Evolutionary conservation across 1,140 invertebrate species (phyloP).

Genomic region (Leptinotarsa texana): DNA sequence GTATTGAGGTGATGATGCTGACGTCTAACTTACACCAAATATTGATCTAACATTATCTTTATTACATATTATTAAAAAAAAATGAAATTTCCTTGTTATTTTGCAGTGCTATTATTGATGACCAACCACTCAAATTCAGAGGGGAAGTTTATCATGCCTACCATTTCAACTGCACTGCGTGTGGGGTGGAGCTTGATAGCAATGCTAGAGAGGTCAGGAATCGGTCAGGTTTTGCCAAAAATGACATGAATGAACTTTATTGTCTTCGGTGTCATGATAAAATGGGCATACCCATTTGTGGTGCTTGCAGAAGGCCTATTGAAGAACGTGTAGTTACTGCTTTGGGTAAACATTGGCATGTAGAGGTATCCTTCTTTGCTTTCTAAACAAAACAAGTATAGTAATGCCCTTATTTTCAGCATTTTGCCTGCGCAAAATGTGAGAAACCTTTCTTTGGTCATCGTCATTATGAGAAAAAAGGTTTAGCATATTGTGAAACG

Average conservation of each 20-base stretch:
- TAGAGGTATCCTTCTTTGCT: slow-evolving; percentile 68
- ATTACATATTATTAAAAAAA: neutral
- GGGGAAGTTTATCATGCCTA: slow-evolving; percentile 99
- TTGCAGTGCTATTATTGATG: slow-evolving; percentile 90
- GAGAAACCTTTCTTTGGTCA: slow-evolving; percentile 99
- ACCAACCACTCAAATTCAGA: slow-evolving; percentile 92
- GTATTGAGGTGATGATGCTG: slow-evolving; percentile 49
- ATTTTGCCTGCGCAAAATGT: slow-evolving; percentile 99
- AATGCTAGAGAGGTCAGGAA: slow-evolving; percentile 94
- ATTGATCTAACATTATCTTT: too few species aligned
- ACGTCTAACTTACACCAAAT: too few species aligned
- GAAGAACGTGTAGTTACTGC: slow-evolving; percentile 96
- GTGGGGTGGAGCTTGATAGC: slow-evolving; percentile 83
- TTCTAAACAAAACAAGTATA: too few species aligned
- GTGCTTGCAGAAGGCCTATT: slow-evolving; percentile 93
- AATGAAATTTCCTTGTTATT: slow-evolving; percentile 26
- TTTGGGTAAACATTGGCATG: slow-evolving; percentile 99
- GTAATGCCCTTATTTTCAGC: slow-evolving; percentile 59
- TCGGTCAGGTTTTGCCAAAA: slow-evolving; percentile 84
- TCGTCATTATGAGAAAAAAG: slow-evolving; percentile 98
- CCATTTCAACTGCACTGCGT: slow-evolving; percentile 96
- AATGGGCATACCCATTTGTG: slow-evolving; percentile 98
- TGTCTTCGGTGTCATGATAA: slow-evolving; percentile 98
- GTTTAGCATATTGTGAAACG: slow-evolving; percentile 97
- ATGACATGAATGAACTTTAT: slow-evolving; percentile 94